phyloP scores from a whole-genome alignment of 2,113 vertebrate genomes.

The Probosciger aterrimus region DNA sequence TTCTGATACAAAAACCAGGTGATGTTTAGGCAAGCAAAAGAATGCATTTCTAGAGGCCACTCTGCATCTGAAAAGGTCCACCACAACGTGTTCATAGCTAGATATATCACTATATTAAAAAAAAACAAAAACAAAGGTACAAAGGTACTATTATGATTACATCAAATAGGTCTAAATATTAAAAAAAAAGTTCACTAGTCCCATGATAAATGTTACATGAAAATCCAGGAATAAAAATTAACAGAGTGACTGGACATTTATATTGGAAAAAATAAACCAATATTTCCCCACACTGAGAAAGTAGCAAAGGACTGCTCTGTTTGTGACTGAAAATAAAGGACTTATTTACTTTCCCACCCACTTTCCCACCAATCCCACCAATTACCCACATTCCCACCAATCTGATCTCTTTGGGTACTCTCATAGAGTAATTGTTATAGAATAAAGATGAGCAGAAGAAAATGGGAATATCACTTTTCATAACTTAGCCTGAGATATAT shows the following conservation, averaged over 20 bases:
- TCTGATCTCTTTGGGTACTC: not conserved
- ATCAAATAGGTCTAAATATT: not conserved
- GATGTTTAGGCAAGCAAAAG: not conserved
- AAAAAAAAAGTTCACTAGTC: not conserved
- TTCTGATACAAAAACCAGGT: not conserved
- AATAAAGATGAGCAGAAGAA: not conserved
- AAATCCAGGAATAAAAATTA: not conserved
- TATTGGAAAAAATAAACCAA: not conserved
- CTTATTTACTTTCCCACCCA: not conserved
- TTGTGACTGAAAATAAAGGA: not conserved
- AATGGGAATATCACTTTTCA: not conserved
- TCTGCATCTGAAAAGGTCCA: not conserved
- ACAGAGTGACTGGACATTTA: not conserved
- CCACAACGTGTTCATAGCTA: accelerated
- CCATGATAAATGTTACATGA: not conserved
- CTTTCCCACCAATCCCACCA: not conserved
- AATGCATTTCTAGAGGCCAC: not conserved
- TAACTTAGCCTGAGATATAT: not conserved
- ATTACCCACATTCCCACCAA: not conserved
- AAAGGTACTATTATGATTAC: not conserved
- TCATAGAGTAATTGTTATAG: not conserved
- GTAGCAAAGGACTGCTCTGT: not conserved
- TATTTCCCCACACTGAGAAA: not conserved
- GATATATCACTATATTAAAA: not conserved
- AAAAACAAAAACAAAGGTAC: not conserved